phyloP scores from a whole-genome alignment of 2,797 vertebrate species.

The Antrozous pallidus region DNA sequence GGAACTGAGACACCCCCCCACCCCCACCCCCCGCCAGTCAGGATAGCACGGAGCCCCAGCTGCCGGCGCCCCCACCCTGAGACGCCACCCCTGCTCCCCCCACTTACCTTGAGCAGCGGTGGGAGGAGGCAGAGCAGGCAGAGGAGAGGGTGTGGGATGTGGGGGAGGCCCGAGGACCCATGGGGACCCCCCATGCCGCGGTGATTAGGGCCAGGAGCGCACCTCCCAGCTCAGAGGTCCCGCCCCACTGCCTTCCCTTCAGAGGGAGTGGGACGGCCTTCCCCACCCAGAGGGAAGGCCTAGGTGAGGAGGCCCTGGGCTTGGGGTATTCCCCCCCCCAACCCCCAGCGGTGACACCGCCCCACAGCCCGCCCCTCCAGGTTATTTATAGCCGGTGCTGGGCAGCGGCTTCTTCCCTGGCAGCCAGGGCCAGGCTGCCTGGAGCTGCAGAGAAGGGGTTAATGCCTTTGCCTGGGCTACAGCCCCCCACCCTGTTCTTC shows the following conservation, averaged over 20 bases:
- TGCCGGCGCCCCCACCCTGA: accelerated
- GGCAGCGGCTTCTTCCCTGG: background rate
- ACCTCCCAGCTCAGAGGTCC: accelerated
- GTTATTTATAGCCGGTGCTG: conserved; percentile 70
- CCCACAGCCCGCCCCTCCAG: background rate
- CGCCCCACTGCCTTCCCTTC: background rate
- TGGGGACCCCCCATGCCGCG: background rate
- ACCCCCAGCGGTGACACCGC: background rate
- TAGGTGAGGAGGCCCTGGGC: conserved; percentile 12
- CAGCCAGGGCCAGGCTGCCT: background rate
- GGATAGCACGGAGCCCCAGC: background rate
- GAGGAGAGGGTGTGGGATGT: conserved; percentile 24
- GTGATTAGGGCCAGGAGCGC: background rate
- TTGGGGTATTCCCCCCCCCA: background rate
- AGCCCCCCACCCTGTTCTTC: accelerated
- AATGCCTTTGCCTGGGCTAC: background rate
- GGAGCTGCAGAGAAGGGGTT: background rate
- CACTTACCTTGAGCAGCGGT: conserved; percentile 79
- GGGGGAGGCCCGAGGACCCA: background rate
- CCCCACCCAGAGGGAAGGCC: background rate
- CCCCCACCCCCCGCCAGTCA: accelerated
- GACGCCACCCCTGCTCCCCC: background rate
- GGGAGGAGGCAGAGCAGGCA: conserved; percentile 63
- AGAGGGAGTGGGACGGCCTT: background rate
- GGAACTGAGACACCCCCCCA: background rate